phyloP scores from a whole-genome alignment of 2,888 invertebrate species.

The Hemaris fuciformis region DNA sequence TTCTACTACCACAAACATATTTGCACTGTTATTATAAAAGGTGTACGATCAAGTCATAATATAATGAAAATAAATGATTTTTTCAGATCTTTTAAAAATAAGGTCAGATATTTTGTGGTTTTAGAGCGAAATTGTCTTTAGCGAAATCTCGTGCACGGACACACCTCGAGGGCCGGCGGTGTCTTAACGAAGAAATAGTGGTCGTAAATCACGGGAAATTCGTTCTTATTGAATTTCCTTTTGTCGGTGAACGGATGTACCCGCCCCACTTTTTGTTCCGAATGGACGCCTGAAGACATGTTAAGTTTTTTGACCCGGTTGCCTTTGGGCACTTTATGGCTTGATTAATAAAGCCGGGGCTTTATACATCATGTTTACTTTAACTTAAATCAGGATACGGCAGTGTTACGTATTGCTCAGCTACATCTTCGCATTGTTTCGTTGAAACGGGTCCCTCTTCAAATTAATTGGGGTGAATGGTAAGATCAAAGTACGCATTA shows the following conservation, averaged over 20 bases:
- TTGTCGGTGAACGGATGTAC: slow-evolving; percentile 65
- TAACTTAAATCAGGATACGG: background rate
- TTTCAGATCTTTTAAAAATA: slow-evolving; percentile 20
- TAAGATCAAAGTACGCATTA: slow-evolving; percentile 6
- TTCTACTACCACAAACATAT: too few species aligned
- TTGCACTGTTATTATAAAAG: too few species aligned
- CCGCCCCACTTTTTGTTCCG: slow-evolving; percentile 67
- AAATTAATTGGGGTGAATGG: slow-evolving; percentile 8
- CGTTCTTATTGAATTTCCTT: slow-evolving; percentile 80
- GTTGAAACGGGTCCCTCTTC: background rate
- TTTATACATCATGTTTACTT: background rate
- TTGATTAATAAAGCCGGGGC: slow-evolving; percentile 27
- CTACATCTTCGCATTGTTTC: slow-evolving; percentile 21
- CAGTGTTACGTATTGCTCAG: slow-evolving; percentile 19
- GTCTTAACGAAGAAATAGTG: slow-evolving; percentile 80
- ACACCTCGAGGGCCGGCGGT: slow-evolving; percentile 65
- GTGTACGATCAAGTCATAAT: too few species aligned
- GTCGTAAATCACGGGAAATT: slow-evolving; percentile 79
- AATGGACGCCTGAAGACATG: slow-evolving; percentile 60
- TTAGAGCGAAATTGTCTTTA: slow-evolving; percentile 53
- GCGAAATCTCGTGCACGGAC: slow-evolving; percentile 58
- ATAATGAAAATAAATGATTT: too few species aligned
- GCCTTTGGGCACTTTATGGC: slow-evolving; percentile 13
- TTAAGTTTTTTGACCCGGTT: slow-evolving; percentile 46
- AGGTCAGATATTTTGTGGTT: slow-evolving; percentile 9